Base-by-base conservation (phyloP, 2,797 vertebrate species). In the Austrolebias charrua region DNA sequence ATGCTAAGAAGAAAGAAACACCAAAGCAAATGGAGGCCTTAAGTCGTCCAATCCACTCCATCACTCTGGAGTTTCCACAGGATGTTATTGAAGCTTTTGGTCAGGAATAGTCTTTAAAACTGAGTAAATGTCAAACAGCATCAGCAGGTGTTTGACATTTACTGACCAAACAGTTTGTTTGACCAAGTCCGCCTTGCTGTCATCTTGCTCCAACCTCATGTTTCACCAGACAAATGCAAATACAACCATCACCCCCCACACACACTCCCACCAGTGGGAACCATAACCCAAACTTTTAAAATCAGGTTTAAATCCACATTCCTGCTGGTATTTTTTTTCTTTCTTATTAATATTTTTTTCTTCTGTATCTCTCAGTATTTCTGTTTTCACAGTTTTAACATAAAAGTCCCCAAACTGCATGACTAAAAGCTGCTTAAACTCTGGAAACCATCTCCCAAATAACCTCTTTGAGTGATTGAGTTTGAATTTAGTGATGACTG, bases 101-200 rank as follows among this genome's bases (percentile, higher is more conserved):
- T 31, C n/a, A 44, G 11, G 16, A 61, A n/a, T 3, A 1, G 6
- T 31, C 18, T 53, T 53, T 28, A 31, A 29, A n/a, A 28, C 31
- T 40, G 46, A 28, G 35, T 50, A 50, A 54, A 63, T 46, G 16
- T 46, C 16, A 20, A 16, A 54, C 29, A n/a, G 29, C 61, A 31
- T 63, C 31, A 54, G 7, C 14, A 46, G 31, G 40, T 11, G n/a
- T 58, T 14, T 47, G 28, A 47, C 56, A 46, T 58, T 47, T 46
- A 58, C 28, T 8, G 29, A 58, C 45, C 44, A 20, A 47, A 58
- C 33, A 19, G 29, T 35, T 35, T 35, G 20, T 46, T 58, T 57
- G 43, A 46, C 43, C 43, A 33, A 46, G 13, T 57, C 16, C 5
- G 18, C 6, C n/a, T 18, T n/a, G 16, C 28, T 29, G 55, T 46